Evolutionary conservation across 1,140 invertebrate genomes (phyloP).

Genomic region (Notospermus geniculatus): DNA sequence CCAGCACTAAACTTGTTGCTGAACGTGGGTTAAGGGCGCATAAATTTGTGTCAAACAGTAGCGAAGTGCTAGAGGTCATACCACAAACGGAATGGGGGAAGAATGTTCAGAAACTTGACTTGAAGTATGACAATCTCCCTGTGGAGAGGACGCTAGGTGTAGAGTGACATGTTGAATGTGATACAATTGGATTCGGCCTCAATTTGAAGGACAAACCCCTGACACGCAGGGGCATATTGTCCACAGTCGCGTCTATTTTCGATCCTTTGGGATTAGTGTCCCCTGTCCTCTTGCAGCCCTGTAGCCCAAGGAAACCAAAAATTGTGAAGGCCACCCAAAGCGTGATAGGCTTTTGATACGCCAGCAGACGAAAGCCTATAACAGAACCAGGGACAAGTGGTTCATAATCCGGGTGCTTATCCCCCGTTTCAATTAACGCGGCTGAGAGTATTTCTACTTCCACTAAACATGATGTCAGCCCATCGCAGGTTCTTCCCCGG

Average conservation of each 20-base stretch:
- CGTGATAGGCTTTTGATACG: too few relatives aligned
- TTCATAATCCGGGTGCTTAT: too few relatives aligned
- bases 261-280: constrained; percentile 10
- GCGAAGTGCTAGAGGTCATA: too few relatives aligned
- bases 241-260: constrained; percentile 3
- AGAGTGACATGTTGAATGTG: constrained; percentile 1
- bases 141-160: neutral
- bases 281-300: constrained; percentile 1
- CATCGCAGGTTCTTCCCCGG: too few relatives aligned
- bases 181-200: constrained; percentile 10
- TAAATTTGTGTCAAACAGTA: neutral
- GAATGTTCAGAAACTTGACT: neutral
- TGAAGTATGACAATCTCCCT: neutral
- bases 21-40: neutral
- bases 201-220: constrained; percentile 10
- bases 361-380: too few relatives aligned
- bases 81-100: neutral
- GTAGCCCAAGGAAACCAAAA: too few relatives aligned
- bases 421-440: too few relatives aligned
- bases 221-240: constrained; percentile 4
- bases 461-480: too few relatives aligned
- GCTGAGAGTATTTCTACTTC: too few relatives aligned
- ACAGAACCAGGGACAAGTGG: too few relatives aligned
- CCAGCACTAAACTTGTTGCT: neutral
- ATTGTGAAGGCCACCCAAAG: too few relatives aligned